A percentile compares a stretch with the other conserved stretches of the same genome.
Conservation (phyloP, 2,888 invertebrate species). For the Dolichopus griseipennis region DNA sequence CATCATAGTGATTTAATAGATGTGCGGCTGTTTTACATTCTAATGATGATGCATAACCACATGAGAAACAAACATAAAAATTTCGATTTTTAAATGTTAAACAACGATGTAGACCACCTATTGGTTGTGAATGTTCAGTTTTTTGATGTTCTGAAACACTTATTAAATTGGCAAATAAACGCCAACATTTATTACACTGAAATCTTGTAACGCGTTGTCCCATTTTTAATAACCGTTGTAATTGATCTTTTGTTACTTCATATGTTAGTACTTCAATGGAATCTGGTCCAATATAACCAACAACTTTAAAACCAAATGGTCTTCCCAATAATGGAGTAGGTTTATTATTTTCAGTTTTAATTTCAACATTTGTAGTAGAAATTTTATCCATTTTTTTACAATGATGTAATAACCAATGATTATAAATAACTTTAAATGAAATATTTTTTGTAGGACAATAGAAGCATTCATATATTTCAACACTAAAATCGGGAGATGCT, state of each 20-base stretch:
- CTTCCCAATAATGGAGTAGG: not conserved
- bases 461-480: conserved; percentile 5
- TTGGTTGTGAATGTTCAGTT: not conserved
- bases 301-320: conserved; percentile 2
- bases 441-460: conserved; percentile 7
- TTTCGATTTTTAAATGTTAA: not conserved
- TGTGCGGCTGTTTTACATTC: conserved; percentile 39
- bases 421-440: conserved; percentile 10
- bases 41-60: conserved; percentile 7
- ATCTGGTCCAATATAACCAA: not conserved
- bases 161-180: not conserved
- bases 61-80: conserved; percentile 8
- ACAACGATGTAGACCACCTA: conserved; percentile 11
- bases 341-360: not conserved
- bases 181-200: conserved; percentile 10
- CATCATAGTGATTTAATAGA: conserved; percentile 33
- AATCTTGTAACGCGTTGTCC: not conserved
- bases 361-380: too few relatives aligned
- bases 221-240: not conserved
- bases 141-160: conserved; percentile 14
- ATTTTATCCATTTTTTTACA: not conserved
- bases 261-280: not conserved
- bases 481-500: not conserved
- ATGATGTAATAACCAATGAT: conserved; percentile 7
- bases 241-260: not conserved